Percentiles rank a stretch among this genome's conserved stretches.
Evolutionary conservation across 2,797 vertebrate species (phyloP).

Genomic region (Chaunax sp.): DNA sequence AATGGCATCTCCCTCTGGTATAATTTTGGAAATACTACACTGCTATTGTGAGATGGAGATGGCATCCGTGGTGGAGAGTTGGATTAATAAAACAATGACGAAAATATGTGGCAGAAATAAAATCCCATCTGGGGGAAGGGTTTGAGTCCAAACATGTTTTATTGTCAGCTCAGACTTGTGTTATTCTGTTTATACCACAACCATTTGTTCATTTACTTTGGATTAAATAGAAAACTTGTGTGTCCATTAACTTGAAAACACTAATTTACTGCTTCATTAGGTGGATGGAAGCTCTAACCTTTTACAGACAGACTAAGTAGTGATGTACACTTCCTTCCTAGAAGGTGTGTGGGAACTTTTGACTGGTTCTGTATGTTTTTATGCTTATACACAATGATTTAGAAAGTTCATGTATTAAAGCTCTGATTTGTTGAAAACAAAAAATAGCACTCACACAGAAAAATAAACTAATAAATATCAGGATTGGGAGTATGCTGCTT

Average conservation of each 20-base stretch:
- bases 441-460: neutral
- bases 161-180: slow-evolving; percentile 26
- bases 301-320: slow-evolving; percentile 11
- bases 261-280: slow-evolving; percentile 51
- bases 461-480: neutral
- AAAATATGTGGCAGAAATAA: slow-evolving; percentile 43
- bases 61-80: neutral
- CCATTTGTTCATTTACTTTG: slow-evolving; percentile 48
- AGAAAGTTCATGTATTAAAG: neutral
- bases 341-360: neutral
- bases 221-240: slow-evolving; percentile 50
- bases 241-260: slow-evolving; percentile 43
- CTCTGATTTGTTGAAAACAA: neutral
- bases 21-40: slow-evolving; percentile 42
- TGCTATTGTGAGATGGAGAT: slow-evolving; percentile 7
- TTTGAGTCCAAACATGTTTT: slow-evolving; percentile 11
- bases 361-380: neutral
- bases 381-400: no score
- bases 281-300: slow-evolving; percentile 28
- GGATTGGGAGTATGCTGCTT: neutral
- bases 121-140: slow-evolving; percentile 28
- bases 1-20: slow-evolving; percentile 20
- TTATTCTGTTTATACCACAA: slow-evolving; percentile 43
- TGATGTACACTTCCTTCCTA: neutral
- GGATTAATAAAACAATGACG: slow-evolving; percentile 34